Conservation (phyloP, 2,888 invertebrate genomes). For the Netelia virgata region DNA sequence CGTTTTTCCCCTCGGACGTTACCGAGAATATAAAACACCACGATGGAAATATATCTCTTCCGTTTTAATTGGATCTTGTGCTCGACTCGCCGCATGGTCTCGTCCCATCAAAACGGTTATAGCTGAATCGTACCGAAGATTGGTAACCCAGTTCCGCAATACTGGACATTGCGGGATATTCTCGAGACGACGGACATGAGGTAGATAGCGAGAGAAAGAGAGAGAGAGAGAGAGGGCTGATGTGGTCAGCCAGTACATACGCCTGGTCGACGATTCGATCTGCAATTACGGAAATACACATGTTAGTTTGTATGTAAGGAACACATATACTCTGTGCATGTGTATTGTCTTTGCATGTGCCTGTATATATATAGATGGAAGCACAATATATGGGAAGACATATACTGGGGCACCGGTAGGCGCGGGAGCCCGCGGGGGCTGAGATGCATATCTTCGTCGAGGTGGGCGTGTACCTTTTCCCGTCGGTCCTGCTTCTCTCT, state of each 20-base stretch:
- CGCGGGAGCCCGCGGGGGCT: conserved; percentile 68
- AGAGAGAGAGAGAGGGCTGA: neutral
- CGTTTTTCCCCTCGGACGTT: neutral
- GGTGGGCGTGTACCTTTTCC: conserved; percentile 69
- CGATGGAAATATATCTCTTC: neutral
- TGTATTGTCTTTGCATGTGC: neutral
- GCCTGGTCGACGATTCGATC: conserved; percentile 57
- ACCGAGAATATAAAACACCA: neutral
- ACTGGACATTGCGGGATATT: conserved; percentile 57
- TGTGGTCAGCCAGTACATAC: conserved; percentile 42
- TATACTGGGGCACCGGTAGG: conserved; percentile 71
- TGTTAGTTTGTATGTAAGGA: conserved; percentile 38
- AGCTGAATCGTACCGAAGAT: conserved; percentile 9
- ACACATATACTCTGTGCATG: neutral
- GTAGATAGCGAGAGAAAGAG: neutral
- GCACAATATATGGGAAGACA: neutral
- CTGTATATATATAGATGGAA: neutral
- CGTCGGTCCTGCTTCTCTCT: conserved; percentile 39
- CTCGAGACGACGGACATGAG: conserved; percentile 20
- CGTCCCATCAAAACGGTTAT: neutral
- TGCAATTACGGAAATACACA: conserved; percentile 67
- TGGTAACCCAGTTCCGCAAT: conserved; percentile 66
- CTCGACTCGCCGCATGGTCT: neutral
- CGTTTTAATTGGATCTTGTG: conserved; percentile 3
- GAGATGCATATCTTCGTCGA: conserved; percentile 69